Evolutionary conservation across 2,113 vertebrate genomes (phyloP), one percentile per base, ranked within the genome.

Genomic region (Falcunculus frontatus): DNA sequence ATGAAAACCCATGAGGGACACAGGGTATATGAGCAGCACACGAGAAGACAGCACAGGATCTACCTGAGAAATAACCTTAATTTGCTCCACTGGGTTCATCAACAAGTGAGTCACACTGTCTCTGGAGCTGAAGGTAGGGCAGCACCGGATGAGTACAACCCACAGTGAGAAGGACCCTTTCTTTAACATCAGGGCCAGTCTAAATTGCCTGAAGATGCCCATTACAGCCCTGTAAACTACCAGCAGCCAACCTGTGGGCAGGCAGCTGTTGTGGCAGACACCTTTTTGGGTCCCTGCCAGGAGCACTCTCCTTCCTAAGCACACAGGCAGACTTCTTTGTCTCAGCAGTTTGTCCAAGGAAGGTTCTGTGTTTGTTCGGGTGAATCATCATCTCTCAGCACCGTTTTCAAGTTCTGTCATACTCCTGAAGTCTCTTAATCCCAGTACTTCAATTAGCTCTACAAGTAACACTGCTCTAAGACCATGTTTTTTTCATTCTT

Each of bases 1-100:
- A 63, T 23, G 16, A 85, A 78, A 77, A 46, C 33, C 33, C 70
- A 16, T 4, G 72, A 94, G 42, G 17, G 62, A 39, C 79, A 29
- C 2, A 19, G 64, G 15, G n/a, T 88, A 9, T 3, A 15, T 7
- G 50, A 81, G 64, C 35, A 87, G 52, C 7, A 44, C 46, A 60
- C 1, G 1, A n/a, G 52, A 92, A 92, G 41, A 44, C 7, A 78
- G 56, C 0, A 0, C 3, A 4, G 49, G 59, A 56, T 35, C 25
- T 25, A 35, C 32, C 33, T 37, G 56, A 90, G 50, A 84, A 84
- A 74, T 21, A 65, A 62, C 19, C 82, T 69, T 60, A 3, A 33
- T 56, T 87, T 78, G 32, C 41, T 56, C 35, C 32, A 26, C 16
- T 12, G 33, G 29, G 17, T 35, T 76, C 59, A 81, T 2, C 1